Base-by-base conservation (phyloP, 1,140 invertebrate genomes). In the Nephila pilipes region DNA sequence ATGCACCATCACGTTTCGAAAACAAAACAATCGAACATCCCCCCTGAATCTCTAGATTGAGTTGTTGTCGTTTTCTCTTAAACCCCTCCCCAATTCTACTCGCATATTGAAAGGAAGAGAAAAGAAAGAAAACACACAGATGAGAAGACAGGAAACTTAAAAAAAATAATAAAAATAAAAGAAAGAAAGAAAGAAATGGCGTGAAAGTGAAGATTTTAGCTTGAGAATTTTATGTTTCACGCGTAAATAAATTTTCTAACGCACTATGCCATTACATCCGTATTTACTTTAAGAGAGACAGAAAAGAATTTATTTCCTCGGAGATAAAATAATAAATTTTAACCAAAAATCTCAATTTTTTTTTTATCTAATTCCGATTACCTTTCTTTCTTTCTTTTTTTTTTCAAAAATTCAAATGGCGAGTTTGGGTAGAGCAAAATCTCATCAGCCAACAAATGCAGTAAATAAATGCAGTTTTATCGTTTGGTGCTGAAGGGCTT, bases 381-480 rank as follows among this genome's bases (percentile, higher is more conserved):
- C n/a, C n/a, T 46, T 0, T 46, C 8, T 46, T 83, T 83, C 22
- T n/a, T 46, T 25, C 38, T 83, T 8, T 25, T 83, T 29, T 25
- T n/a, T 10, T 65, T n/a, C n/a, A n/a, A n/a, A n/a, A n/a, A n/a
- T n/a, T 46, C 22, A 16, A 83, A 83, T 54, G 38, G 54, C 38
- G 12, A 12, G 2, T 32, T 80, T 20, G 20, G 22, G 22, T 32
- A 8, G 54, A 83, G 55, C 5, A 55, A n/a, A 36, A 18, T 75
- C 29, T 75, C 29, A 32, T n/a, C 25, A 54, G 80, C 3, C 22
- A 32, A 54, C 22, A 54, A 83, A 89, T 79, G 87, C 87, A 46
- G 57, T 89, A 89, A 89, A 89, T 89, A 46, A 89, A 89, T 89
- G 69, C 65, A 89, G 87, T 57, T 89, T 75, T 75, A 36, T 75